Percentiles rank a stretch among this genome's conserved stretches.
phyloP scores from a whole-genome alignment of 2,888 invertebrate genomes.

The Erebia palarica region DNA sequence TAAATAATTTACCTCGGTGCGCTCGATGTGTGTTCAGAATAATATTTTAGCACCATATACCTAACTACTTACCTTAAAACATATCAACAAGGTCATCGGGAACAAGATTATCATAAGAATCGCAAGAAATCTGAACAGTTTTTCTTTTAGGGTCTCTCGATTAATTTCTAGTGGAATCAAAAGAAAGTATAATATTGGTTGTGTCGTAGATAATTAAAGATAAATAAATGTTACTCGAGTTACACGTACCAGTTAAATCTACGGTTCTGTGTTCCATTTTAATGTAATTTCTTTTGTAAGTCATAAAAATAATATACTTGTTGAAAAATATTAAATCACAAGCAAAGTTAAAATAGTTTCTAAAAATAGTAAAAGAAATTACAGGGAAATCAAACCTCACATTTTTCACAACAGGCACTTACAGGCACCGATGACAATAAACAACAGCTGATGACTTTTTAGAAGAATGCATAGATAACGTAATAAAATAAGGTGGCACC shows the following conservation, averaged over 20 bases:
- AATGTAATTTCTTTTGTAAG: not conserved
- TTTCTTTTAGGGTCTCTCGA: constrained; percentile 48
- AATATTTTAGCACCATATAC: constrained; percentile 28
- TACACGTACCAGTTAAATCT: not conserved
- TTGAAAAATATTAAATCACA: not conserved
- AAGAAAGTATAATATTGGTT: not conserved
- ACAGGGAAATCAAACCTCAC: not conserved
- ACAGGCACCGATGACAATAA: too few relatives aligned
- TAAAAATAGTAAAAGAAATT: not conserved
- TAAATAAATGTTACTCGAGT: not conserved
- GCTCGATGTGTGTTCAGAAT: not conserved
- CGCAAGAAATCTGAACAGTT: constrained; percentile 48
- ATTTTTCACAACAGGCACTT: too few relatives aligned
- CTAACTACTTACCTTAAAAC: constrained; percentile 57
- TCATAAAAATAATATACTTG: not conserved
- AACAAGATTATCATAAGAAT: constrained; percentile 50
- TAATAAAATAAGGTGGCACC: too few relatives aligned
- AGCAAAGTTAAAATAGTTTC: not conserved
- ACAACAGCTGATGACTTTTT: too few relatives aligned
- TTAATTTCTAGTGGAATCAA: constrained; percentile 46
- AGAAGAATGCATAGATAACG: too few relatives aligned
- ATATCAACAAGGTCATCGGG: constrained; percentile 51
- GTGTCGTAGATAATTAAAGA: not conserved
- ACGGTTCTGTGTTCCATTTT: not conserved
- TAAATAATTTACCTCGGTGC: not conserved